phyloP scores from a whole-genome alignment of 2,113 vertebrate genomes.

The Phrynosoma blainvillii region DNA sequence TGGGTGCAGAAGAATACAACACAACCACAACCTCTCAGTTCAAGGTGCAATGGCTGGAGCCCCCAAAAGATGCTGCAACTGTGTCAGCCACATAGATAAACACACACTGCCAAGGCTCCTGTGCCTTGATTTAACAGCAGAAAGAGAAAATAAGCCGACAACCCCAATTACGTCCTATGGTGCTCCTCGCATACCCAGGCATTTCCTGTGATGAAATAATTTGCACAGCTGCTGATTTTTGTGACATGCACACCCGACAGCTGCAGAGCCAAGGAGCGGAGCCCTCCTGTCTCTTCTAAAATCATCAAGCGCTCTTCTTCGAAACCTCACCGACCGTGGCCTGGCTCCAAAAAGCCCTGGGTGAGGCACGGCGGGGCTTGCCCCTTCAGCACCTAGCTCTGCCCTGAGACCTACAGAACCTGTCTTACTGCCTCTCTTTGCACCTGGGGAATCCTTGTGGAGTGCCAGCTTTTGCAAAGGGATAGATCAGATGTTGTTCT shows the following conservation, averaged over 20 bases:
- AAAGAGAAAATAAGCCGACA: neutral
- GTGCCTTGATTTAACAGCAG: neutral
- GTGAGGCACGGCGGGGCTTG: neutral
- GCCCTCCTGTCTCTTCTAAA: neutral
- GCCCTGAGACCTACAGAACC: neutral
- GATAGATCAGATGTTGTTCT: neutral
- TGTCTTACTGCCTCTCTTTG: neutral
- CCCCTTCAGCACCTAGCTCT: neutral
- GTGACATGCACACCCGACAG: neutral
- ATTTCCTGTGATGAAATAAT: constrained; percentile 4
- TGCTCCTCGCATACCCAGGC: neutral
- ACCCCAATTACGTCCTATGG: neutral
- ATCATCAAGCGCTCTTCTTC: neutral
- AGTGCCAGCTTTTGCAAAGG: neutral
- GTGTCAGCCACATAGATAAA: neutral
- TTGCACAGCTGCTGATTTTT: neutral
- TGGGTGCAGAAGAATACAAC: neutral
- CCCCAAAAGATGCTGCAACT: neutral
- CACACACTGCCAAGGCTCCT: neutral
- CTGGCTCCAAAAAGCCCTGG: neutral
- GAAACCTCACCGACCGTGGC: neutral
- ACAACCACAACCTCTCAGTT: neutral
- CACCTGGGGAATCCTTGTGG: neutral
- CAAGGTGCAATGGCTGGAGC: neutral
- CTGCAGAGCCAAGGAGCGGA: neutral